These are phyloP conservation scores for Tetragonisca angustula DNA, from an alignment of 2,888 invertebrate genomes.

Conservation along the genomic window DNA sequence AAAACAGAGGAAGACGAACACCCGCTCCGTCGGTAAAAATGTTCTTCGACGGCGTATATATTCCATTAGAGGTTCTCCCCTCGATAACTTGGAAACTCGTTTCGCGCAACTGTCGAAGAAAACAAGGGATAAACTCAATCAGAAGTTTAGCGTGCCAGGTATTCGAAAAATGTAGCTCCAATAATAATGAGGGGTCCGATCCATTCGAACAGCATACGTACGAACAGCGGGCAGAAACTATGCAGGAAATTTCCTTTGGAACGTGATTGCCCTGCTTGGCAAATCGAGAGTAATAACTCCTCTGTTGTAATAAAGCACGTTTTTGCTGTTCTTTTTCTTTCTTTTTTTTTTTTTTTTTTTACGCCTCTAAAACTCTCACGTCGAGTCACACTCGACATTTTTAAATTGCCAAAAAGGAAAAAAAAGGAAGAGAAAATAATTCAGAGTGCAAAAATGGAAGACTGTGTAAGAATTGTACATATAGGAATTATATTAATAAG, in stretches of 20 bases:
- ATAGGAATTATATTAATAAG: too few species aligned
- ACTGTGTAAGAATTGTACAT: too few species aligned
- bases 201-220: not conserved
- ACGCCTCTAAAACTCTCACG: too few species aligned
- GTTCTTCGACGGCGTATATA: not conserved
- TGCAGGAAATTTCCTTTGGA: conserved; percentile 42
- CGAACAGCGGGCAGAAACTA: conserved; percentile 23
- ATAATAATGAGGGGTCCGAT: conserved; percentile 13
- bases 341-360: too few species aligned
- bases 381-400: too few species aligned
- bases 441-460: too few species aligned
- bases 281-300: conserved; percentile 26
- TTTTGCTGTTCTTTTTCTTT: not conserved
- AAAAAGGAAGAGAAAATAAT: too few species aligned
- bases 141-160: not conserved
- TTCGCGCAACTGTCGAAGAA: not conserved
- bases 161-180: not conserved
- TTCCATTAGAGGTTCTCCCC: not conserved
- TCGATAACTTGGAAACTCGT: not conserved
- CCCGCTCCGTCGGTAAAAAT: too few species aligned
- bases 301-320: conserved; percentile 20
- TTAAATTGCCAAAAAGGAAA: too few species aligned
- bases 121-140: not conserved
- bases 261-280: conserved; percentile 18
- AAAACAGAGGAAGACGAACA: too few species aligned